phyloP scores from a whole-genome alignment of 2,113 vertebrate genomes.

The Hemichromis elongatus region DNA sequence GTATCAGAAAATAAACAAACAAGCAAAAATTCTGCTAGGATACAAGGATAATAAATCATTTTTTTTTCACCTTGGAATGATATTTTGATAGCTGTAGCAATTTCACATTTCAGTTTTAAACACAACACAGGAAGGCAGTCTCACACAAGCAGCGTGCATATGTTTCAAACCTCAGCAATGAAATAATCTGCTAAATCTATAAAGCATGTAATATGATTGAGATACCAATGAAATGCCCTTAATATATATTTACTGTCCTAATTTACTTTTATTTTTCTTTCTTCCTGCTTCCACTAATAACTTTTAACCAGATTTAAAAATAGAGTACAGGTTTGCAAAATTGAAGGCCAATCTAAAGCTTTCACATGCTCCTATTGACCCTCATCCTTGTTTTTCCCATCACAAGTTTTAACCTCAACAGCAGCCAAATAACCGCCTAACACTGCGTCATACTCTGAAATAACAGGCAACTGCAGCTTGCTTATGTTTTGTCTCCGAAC shows the following conservation, averaged over 20 bases:
- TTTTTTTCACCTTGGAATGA: not conserved
- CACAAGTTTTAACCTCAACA: not conserved
- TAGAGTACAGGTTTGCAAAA: slow-evolving; percentile 31
- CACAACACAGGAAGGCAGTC: not conserved
- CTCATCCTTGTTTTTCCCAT: not conserved
- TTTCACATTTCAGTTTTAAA: not conserved
- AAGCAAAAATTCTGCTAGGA: not conserved
- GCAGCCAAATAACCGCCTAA: not conserved
- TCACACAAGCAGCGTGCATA: not conserved
- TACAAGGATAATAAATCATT: not conserved
- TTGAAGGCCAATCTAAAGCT: slow-evolving; percentile 21
- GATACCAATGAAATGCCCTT: slow-evolving; percentile 19
- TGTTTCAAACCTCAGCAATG: slow-evolving; percentile 36
- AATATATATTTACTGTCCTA: slow-evolving; percentile 19
- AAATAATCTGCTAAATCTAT: slow-evolving; percentile 32
- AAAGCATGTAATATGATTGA: slow-evolving; percentile 54
- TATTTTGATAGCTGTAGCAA: not conserved
- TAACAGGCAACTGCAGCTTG: not conserved
- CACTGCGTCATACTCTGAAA: not conserved
- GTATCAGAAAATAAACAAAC: not conserved
- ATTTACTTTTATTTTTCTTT: slow-evolving; percentile 25
- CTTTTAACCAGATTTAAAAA: slow-evolving; percentile 53
- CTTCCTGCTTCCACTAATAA: slow-evolving; percentile 5
- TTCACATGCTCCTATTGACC: not conserved
- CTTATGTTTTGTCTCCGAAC: slow-evolving; percentile 13